Conservation (phyloP, 2,113 vertebrate genomes). For the Perccottus glenii region DNA sequence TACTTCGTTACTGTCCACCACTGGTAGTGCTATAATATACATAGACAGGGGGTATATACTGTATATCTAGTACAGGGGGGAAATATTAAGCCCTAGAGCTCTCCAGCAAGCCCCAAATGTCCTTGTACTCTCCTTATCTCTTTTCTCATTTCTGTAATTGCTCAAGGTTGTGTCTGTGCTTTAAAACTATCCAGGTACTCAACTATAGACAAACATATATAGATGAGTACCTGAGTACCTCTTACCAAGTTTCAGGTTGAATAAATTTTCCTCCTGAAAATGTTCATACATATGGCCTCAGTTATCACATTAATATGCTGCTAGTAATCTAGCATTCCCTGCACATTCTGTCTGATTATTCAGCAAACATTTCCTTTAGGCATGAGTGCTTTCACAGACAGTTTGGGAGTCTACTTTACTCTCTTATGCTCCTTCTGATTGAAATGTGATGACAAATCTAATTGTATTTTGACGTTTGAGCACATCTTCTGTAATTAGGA, state of each 20-base stretch:
- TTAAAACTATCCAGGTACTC: too few species aligned
- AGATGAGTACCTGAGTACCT: too few species aligned
- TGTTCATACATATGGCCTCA: not conserved
- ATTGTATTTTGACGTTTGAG: constrained; percentile 18
- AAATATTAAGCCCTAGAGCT: too few species aligned
- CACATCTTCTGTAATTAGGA: constrained; percentile 23
- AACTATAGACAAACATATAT: too few species aligned
- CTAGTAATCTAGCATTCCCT: constrained; percentile 6
- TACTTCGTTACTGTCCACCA: too few species aligned
- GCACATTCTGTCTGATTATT: constrained; percentile 5
- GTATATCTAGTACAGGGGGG: too few species aligned
- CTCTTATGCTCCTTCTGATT: constrained; percentile 9
- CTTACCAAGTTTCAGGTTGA: not conserved
- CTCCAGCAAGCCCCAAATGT: too few species aligned
- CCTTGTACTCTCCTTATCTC: too few species aligned
- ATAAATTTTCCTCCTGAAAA: not conserved
- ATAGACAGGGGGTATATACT: too few species aligned
- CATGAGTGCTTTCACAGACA: constrained; percentile 13
- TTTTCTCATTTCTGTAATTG: too few species aligned
- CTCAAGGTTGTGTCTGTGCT: too few species aligned
- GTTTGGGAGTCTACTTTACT: constrained; percentile 14
- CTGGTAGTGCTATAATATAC: too few species aligned
- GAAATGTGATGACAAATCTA: constrained; percentile 32
- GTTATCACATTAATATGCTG: not conserved
- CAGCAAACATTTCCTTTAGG: constrained; percentile 22